phyloP scores from a whole-genome alignment of 2,888 invertebrate species.

The Blomia tropicalis region DNA sequence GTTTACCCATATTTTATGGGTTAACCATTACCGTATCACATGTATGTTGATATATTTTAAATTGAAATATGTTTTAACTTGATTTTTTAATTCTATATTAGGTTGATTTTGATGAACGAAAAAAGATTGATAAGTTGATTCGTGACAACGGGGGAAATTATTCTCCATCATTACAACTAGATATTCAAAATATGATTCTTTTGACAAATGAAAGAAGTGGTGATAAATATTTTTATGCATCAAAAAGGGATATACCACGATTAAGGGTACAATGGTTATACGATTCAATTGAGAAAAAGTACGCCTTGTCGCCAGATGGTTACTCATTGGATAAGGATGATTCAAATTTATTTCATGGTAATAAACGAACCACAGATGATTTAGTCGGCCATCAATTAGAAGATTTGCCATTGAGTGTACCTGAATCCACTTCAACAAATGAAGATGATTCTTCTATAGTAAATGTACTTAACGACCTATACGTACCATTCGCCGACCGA shows the following conservation, averaged over 20 bases:
- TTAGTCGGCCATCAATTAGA: neutral
- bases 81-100: neutral
- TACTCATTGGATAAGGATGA: slow-evolving; percentile 36
- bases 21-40: slow-evolving; percentile 63
- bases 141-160: slow-evolving; percentile 53
- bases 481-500: neutral
- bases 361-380: too few species aligned
- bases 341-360: too few species aligned
- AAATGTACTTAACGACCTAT: neutral
- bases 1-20: slow-evolving; percentile 58
- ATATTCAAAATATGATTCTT: slow-evolving; percentile 41
- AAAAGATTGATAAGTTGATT: slow-evolving; percentile 49
- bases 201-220: slow-evolving; percentile 42
- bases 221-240: slow-evolving; percentile 52
- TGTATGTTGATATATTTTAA: slow-evolving; percentile 15
- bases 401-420: neutral
- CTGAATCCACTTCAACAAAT: neutral
- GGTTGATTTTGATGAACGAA: slow-evolving; percentile 47
- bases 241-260: slow-evolving; percentile 46
- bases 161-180: slow-evolving; percentile 41
- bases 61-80: neutral
- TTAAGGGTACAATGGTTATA: slow-evolving; percentile 60
- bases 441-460: neutral
- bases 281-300: slow-evolving; percentile 56
- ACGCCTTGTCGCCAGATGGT: slow-evolving; percentile 47